Evolutionary conservation across 2,888 invertebrate genomes (phyloP), one percentile per base, ranked within the genome.

Genomic region (Melipona bicolor): DNA sequence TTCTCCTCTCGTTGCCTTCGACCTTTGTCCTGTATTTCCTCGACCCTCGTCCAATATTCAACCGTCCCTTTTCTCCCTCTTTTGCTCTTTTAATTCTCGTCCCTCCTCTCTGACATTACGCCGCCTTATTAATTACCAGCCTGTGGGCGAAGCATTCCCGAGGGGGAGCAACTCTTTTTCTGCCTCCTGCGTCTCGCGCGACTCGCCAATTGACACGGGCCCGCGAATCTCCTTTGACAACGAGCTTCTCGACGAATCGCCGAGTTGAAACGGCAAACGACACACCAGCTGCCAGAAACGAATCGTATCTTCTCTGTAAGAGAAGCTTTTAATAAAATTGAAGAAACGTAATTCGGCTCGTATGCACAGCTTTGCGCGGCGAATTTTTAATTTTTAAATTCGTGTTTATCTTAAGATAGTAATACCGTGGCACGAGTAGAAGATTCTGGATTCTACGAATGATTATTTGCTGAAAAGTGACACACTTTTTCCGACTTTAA

Each of bases 71-170:
- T 27, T 17, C 24, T 17, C 17, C 13, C 52, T 1, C 9, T 43
- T 43, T 43, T 43, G 61, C 70, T 54, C 67, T 62, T 81, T 77
- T 72, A 77, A 81, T 81, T 67, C 68, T 54, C 59, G n/a, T 43
- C 43, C 1, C 54, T 59, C 43, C 32, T 17, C 54, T 43, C 17
- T 19, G 36, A 50, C 50, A 52, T 52, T 64, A 5, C 56, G 0
- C 27, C 32, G 68, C 54, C 36, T 74, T 79, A 74, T 79, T 79
- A 79, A 79, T 74, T 68, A 74, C 52, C 68, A 62, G 24, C 68
- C 72, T 21, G 49, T 19, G 50, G 56, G 36, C 59, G 72, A 59
- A 43, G 24, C 50, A 21, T 67, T 24, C 21, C 19, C 13, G 3
- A 24, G 56, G 50, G 27, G 43, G 15, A 59, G 21, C 5, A 77